Evolutionary conservation across 2,888 invertebrate species (phyloP).

Genomic region (Folsomia candida): DNA sequence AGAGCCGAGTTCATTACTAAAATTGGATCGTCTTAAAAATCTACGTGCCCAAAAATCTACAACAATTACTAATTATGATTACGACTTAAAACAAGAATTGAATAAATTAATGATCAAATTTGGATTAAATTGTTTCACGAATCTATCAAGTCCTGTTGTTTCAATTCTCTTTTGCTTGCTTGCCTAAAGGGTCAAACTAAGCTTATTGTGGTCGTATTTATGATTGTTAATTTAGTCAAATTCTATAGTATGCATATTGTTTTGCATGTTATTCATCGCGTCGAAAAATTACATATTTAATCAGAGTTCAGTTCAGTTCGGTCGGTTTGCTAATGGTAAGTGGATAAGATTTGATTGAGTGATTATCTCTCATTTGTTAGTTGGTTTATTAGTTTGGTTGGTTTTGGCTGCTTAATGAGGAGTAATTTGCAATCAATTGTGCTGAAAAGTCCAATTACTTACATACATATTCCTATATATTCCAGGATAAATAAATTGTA

Average conservation of each 20-base stretch:
- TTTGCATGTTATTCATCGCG: too few relatives aligned
- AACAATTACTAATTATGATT: not conserved
- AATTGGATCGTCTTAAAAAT: not conserved
- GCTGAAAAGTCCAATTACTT: not conserved
- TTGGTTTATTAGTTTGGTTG: not conserved
- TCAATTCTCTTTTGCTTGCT: not conserved
- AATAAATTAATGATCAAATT: not conserved
- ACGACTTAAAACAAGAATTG: not conserved
- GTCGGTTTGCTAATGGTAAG: not conserved
- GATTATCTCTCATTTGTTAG: slow-evolving; percentile 2
- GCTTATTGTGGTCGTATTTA: not conserved
- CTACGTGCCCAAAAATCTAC: not conserved
- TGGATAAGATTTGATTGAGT: not conserved
- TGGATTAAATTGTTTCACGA: not conserved
- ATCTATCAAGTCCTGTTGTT: too few relatives aligned
- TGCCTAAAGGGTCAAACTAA: not conserved
- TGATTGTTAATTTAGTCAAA: not conserved
- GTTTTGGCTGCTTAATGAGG: not conserved
- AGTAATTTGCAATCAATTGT: not conserved
- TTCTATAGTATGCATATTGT: too few relatives aligned
- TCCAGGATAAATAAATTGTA: not conserved
- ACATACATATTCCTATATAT: not conserved
- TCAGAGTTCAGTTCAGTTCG: too few relatives aligned
- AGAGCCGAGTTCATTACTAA: not conserved
- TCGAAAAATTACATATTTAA: too few relatives aligned